These are phyloP conservation scores for Yponomeuta plumbellus DNA, from an alignment of 2,888 invertebrate species.

Conservation along the genomic window DNA sequence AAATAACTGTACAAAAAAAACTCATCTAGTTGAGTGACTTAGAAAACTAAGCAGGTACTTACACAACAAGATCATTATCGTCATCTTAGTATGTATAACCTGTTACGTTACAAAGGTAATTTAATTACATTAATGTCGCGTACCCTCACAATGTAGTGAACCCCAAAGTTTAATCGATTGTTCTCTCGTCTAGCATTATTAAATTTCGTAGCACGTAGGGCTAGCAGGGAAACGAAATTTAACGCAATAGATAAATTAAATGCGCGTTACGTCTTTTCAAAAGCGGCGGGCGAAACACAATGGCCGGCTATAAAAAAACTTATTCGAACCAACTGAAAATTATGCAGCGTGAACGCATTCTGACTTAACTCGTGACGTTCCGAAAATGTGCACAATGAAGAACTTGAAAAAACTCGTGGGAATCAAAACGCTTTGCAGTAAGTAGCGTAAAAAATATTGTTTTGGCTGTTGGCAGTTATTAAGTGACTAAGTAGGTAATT, in stretches of 20 bases:
- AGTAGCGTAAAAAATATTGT: constrained; percentile 53
- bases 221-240: constrained; percentile 27
- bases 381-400: constrained; percentile 51
- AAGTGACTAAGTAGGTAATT: constrained; percentile 30
- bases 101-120: constrained; percentile 11
- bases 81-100: constrained; percentile 13
- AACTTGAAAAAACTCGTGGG: constrained; percentile 61
- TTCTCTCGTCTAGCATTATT: constrained; percentile 22
- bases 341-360: constrained; percentile 74
- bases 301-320: constrained; percentile 42
- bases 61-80: constrained; percentile 7
- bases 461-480: constrained; percentile 58
- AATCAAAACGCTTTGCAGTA: constrained; percentile 56
- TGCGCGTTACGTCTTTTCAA: constrained; percentile 47
- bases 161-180: constrained; percentile 17
- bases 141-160: constrained; percentile 9
- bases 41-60: not conserved
- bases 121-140: not conserved
- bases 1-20: too few relatives aligned
- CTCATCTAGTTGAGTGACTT: too few relatives aligned
- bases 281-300: constrained; percentile 30
- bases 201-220: constrained; percentile 30
- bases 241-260: constrained; percentile 47
- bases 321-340: constrained; percentile 30
- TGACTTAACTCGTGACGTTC: constrained; percentile 33